These are phyloP conservation scores for Eupithecia tripunctaria DNA, from an alignment of 2,888 invertebrate species.

Conservation along the genomic window DNA sequence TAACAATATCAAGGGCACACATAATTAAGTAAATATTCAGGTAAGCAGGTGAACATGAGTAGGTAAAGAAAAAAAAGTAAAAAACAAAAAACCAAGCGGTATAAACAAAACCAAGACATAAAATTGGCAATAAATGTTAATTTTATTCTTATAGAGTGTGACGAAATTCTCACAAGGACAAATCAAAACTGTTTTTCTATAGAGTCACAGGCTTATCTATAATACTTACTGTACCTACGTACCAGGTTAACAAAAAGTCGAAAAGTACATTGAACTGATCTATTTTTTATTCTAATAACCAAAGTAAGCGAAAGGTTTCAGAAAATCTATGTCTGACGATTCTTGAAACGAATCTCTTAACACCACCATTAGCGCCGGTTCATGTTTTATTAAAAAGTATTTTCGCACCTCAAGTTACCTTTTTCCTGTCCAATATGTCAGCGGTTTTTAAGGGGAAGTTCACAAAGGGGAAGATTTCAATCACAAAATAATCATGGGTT, in stretches of 20 bases:
- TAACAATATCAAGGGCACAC: too few relatives aligned
- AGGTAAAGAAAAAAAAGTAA: too few relatives aligned
- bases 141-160: too few relatives aligned
- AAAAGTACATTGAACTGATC: not conserved
- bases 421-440: slow-evolving; percentile 3
- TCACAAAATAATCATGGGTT: not conserved
- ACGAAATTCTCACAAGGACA: too few relatives aligned
- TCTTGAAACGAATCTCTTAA: not conserved
- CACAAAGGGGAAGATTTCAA: not conserved
- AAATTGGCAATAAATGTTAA: too few relatives aligned
- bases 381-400: not conserved
- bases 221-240: too few relatives aligned
- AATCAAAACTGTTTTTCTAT: too few relatives aligned
- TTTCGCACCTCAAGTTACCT: not conserved
- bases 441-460: not conserved
- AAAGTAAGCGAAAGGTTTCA: not conserved
- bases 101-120: too few relatives aligned
- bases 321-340: not conserved
- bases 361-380: not conserved
- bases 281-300: not conserved
- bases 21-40: too few relatives aligned
- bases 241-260: not conserved
- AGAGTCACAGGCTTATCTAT: too few relatives aligned
- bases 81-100: too few relatives aligned
- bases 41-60: too few relatives aligned